Evolutionary conservation across 1,140 invertebrate genomes (phyloP).

Genomic region (Cydia splendana): DNA sequence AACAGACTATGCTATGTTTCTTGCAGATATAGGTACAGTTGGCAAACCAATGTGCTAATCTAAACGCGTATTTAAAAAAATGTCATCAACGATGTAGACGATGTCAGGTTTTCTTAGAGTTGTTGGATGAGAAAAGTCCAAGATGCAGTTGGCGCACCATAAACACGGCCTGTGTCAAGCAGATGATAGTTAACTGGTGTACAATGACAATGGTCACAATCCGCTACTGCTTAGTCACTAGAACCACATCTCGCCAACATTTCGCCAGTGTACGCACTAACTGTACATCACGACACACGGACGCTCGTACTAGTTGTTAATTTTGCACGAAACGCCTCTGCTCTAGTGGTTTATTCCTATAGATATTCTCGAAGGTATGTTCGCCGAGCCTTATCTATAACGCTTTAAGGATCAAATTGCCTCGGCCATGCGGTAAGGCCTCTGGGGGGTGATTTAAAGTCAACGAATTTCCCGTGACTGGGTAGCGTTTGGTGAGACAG

Average conservation of each 20-base stretch:
- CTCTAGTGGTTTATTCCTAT: conserved; percentile 55
- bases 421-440: neutral
- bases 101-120: too few relatives aligned
- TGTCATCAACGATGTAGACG: too few relatives aligned
- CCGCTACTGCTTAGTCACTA: conserved; percentile 25
- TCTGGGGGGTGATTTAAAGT: conserved; percentile 29
- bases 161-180: neutral
- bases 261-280: conserved; percentile 50
- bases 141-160: neutral
- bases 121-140: too few relatives aligned
- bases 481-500: conserved; percentile 22
- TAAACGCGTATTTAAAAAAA: too few relatives aligned
- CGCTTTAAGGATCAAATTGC: conserved; percentile 15
- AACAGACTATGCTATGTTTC: too few relatives aligned
- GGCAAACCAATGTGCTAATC: too few relatives aligned
- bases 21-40: too few relatives aligned
- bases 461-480: conserved; percentile 30
- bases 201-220: neutral
- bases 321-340: conserved; percentile 55
- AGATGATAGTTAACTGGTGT: neutral
- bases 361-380: neutral
- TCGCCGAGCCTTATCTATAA: conserved; percentile 7
- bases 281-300: conserved; percentile 49
- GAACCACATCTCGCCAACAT: conserved; percentile 34
- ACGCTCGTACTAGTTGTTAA: conserved; percentile 51